Evolutionary conservation across 2,888 invertebrate genomes (phyloP), one percentile per base, ranked within the genome.

Genomic region (Diabrotica balteata): DNA sequence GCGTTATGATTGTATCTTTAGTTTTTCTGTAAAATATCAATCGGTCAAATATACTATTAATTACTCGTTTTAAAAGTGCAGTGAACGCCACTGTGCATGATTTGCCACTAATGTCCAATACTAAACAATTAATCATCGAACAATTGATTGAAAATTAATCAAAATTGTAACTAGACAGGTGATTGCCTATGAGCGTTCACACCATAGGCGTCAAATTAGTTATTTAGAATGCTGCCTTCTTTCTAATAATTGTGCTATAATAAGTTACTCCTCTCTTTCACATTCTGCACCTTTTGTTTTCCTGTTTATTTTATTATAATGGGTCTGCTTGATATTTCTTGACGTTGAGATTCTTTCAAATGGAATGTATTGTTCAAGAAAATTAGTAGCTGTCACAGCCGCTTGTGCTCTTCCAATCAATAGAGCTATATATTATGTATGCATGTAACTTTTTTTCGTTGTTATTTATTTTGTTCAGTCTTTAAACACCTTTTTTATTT

Each of bases 91-190:
- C 69, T 69, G 68, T 68, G 66, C 65, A 76, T 76, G 76, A 76
- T 74, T 76, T 69, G 75, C 74, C 77, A 77, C 76, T 80, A 80
- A 76, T 78, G 65, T 76, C 72, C 76, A 73, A 77, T 69, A 66
- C 63, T 51, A 71, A 76, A 79, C 80, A 81, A 84, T 84, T 83
- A 83, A 84, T 84, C 84, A 84, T 81, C 79, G 73, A 79, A 81
- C 81, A 83, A 83, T 82, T 82, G 84, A 84, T 84, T 83, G 83
- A 83, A 84, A 84, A 84, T 84, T 84, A 84, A 84, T 84, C 84
- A 84, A 83, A 83, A 82, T 79, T 82, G 81, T 84, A 84, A 84
- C 84, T 80, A 84, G 84, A 83, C 84, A 84, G 84, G 82, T 83
- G 84, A 84, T 84, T 84, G 83, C 81, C 80, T 82, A 80, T 82